Conservation (phyloP, 2,797 vertebrate genomes). For the Schizothorax lantsangensis region DNA sequence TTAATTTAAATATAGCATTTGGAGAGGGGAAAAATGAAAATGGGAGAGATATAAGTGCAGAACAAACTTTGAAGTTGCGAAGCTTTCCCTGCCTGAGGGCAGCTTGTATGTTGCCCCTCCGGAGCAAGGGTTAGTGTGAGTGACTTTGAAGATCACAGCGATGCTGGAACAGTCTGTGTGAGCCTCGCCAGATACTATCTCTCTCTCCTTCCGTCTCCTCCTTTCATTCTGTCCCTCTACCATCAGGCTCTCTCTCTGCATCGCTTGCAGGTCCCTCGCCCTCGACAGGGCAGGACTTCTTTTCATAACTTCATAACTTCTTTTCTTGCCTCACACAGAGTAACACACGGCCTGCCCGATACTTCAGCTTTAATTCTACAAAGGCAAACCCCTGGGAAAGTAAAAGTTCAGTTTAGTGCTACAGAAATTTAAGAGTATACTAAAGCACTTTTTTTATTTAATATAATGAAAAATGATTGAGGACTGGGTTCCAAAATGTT, state of each 20-base stretch:
- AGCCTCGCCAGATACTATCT: conserved; percentile 57
- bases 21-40: conserved; percentile 25
- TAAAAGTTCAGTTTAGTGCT: conserved; percentile 45
- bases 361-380: neutral
- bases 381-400: conserved; percentile 26
- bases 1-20: conserved; percentile 53
- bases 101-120: conserved; percentile 2
- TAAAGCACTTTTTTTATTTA: neutral
- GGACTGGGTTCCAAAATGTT: neutral
- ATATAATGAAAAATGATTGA: neutral
- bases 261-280: conserved; percentile 31
- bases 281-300: conserved; percentile 22
- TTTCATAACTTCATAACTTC: conserved; percentile 59
- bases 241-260: neutral
- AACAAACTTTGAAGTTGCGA: conserved; percentile 46
- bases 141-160: conserved; percentile 75
- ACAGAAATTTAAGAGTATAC: neutral
- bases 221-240: conserved; percentile 37
- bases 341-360: neutral
- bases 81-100: conserved; percentile 20
- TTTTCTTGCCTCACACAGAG: conserved; percentile 33
- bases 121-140: conserved; percentile 56
- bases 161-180: conserved; percentile 60
- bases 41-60: neutral
- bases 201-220: conserved; percentile 59